Percentiles rank a stretch among this genome's conserved stretches.
These are phyloP conservation scores for Leptodactylus fallax DNA, from an alignment of 2,797 vertebrate species.

Conservation along the genomic window DNA sequence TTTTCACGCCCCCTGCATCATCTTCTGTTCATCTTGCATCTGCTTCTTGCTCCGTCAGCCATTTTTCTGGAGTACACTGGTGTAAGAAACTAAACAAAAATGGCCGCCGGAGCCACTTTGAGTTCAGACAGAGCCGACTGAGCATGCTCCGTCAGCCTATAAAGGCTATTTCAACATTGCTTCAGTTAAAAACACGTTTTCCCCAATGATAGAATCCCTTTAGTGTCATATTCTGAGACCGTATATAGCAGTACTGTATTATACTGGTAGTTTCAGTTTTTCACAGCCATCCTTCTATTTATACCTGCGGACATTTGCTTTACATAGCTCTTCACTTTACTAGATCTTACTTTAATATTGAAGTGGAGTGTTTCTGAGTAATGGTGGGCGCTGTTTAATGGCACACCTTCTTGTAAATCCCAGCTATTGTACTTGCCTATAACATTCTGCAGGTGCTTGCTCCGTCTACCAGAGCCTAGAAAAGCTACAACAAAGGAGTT, in stretches of 20 bases:
- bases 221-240: neutral
- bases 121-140: too few relatives aligned
- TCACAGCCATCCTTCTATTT: slow-evolving; percentile 16
- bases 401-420: slow-evolving; percentile 35
- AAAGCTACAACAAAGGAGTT: neutral
- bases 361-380: slow-evolving; percentile 9
- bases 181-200: too few relatives aligned
- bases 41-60: too few relatives aligned
- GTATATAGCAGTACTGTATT: neutral
- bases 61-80: too few relatives aligned
- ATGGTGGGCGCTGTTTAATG: neutral
- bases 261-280: neutral
- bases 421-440: neutral
- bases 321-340: neutral
- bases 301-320: neutral
- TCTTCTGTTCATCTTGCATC: too few relatives aligned
- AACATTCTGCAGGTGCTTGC: neutral
- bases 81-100: too few relatives aligned
- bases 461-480: neutral
- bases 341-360: slow-evolving; percentile 18
- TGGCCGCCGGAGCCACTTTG: too few relatives aligned
- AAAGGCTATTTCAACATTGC: too few relatives aligned
- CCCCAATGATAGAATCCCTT: too few relatives aligned
- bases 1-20: too few relatives aligned
- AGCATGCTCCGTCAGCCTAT: too few relatives aligned